Evolutionary conservation across 2,113 vertebrate genomes (phyloP).

Genomic region (human): GRCh38 chr16:6024001-6024500

Average conservation of each 20-base stretch:
- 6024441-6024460: rapidly evolving
- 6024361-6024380: background rate
- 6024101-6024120: background rate
- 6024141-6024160: rapidly evolving
- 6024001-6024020: background rate
- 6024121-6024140: background rate
- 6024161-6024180: background rate
- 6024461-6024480: rapidly evolving
- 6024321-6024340: background rate
- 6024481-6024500: background rate
- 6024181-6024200: background rate
- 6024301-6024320: background rate
- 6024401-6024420: background rate
- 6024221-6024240: rapidly evolving
- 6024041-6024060: background rate
- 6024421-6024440: background rate
- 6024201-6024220: background rate
- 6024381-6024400: background rate
- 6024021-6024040: background rate
- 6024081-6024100: background rate
- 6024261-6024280: background rate
- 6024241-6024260: background rate
- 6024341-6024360: background rate
- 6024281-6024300: background rate
- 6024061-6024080: background rate